phyloP scores from a whole-genome alignment of 2,113 vertebrate genomes.

The Pomatorhinus ruficollis region DNA sequence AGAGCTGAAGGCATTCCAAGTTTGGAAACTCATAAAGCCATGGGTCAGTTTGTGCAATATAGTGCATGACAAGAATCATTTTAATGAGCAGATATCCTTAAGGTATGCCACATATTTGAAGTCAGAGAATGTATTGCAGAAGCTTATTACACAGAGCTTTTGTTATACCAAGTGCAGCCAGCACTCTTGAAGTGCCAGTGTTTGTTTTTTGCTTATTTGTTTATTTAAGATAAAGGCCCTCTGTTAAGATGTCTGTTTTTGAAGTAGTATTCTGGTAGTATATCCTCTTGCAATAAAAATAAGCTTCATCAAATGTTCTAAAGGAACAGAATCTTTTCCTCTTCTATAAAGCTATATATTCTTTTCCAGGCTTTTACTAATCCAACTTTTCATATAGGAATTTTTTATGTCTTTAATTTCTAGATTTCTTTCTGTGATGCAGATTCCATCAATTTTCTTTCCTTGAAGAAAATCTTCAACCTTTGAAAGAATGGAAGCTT shows the following conservation, averaged over 20 bases:
- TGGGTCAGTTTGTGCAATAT: background rate
- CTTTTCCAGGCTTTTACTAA: background rate
- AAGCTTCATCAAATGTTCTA: background rate
- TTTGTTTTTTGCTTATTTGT: too few species aligned
- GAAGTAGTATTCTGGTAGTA: background rate
- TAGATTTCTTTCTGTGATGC: background rate
- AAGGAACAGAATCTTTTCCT: background rate
- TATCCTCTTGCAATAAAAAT: background rate
- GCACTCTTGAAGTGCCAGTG: background rate
- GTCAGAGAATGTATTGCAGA: background rate
- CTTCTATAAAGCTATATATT: background rate
- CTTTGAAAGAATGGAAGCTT: background rate
- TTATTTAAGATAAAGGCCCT: background rate
- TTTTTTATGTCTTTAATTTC: background rate
- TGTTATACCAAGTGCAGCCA: background rate
- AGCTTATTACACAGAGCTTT: background rate
- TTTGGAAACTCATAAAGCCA: background rate
- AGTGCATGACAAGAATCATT: constrained; percentile 41
- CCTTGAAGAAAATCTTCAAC: background rate
- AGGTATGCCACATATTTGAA: background rate
- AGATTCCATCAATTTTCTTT: background rate
- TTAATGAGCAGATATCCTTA: constrained; percentile 42
- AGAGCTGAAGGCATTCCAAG: background rate
- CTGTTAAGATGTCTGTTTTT: background rate
- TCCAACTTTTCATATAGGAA: background rate